phyloP scores from a whole-genome alignment of 2,113 vertebrate genomes.

The Marmota monax region DNA sequence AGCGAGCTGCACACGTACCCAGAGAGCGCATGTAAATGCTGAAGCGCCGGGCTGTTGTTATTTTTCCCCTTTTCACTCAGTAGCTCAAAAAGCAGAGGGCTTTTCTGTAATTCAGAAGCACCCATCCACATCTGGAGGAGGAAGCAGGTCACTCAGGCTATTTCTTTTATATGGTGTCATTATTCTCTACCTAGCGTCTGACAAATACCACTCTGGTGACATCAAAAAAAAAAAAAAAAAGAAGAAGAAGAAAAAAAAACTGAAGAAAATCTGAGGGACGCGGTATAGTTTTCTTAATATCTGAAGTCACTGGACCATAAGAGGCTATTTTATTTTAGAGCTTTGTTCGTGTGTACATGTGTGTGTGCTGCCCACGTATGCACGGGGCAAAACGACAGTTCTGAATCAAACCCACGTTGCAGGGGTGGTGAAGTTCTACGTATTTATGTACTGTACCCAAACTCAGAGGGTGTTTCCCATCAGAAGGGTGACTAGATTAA shows the following conservation, averaged over 20 bases:
- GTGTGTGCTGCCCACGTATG: fast-evolving
- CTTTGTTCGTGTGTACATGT: fast-evolving
- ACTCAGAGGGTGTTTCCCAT: no score
- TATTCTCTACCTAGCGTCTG: slow-evolving; percentile 52
- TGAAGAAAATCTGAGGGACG: slow-evolving; percentile 64
- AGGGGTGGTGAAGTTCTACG: fast-evolving
- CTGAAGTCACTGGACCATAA: not conserved
- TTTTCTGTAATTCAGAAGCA: slow-evolving; percentile 78
- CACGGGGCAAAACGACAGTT: not conserved
- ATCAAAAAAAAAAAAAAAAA: not conserved
- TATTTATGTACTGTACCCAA: no score
- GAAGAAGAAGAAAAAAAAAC: no score
- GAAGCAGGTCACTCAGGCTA: slow-evolving; percentile 64
- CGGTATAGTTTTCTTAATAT: not conserved
- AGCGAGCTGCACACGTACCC: slow-evolving; percentile 55
- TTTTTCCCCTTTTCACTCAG: not conserved
- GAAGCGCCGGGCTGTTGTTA: not conserved
- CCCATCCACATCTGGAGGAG: slow-evolving; percentile 62
- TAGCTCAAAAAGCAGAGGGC: slow-evolving; percentile 46
- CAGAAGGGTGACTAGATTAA: fast-evolving
- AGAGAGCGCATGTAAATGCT: slow-evolving; percentile 66
- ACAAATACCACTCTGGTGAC: slow-evolving; percentile 54
- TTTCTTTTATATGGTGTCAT: slow-evolving; percentile 65
- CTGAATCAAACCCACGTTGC: not conserved
- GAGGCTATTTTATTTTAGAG: not conserved